Evolutionary conservation across 2,113 vertebrate species (phyloP).

Genomic region (Oxyura jamaicensis): DNA sequence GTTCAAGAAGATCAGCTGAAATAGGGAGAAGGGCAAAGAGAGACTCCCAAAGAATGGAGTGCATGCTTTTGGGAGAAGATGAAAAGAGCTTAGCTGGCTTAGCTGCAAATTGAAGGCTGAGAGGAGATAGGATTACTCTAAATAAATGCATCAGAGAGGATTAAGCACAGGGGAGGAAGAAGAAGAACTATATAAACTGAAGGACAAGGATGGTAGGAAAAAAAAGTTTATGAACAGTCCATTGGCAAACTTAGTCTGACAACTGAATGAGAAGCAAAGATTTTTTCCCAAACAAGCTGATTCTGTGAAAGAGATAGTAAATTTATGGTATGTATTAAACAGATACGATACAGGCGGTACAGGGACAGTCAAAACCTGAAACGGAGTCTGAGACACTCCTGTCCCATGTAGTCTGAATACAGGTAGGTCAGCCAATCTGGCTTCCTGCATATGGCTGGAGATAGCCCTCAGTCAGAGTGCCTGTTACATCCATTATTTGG

Average conservation of each 20-base stretch:
- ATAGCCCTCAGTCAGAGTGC: neutral
- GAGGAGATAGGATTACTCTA: conserved; percentile 35
- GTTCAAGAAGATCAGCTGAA: neutral
- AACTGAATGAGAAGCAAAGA: neutral
- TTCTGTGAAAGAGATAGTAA: neutral
- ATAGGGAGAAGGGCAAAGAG: neutral
- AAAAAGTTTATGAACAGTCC: neutral
- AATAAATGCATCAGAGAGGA: conserved; percentile 33
- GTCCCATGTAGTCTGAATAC: neutral
- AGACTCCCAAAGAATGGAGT: neutral
- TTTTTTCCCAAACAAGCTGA: neutral
- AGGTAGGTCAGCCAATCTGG: neutral
- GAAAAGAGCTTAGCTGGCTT: conserved; percentile 49
- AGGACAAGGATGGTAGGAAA: neutral
- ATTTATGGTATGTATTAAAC: neutral
- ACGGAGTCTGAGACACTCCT: neutral
- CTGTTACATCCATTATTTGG: neutral
- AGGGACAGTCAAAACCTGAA: neutral
- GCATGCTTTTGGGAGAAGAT: neutral
- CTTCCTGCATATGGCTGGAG: neutral
- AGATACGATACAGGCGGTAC: neutral
- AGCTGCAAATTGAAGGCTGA: conserved; percentile 32
- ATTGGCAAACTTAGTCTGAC: neutral
- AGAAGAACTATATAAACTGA: neutral
- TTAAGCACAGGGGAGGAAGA: conserved; percentile 20